phyloP scores from a whole-genome alignment of 2,888 invertebrate species.

The Apamea epomidion region DNA sequence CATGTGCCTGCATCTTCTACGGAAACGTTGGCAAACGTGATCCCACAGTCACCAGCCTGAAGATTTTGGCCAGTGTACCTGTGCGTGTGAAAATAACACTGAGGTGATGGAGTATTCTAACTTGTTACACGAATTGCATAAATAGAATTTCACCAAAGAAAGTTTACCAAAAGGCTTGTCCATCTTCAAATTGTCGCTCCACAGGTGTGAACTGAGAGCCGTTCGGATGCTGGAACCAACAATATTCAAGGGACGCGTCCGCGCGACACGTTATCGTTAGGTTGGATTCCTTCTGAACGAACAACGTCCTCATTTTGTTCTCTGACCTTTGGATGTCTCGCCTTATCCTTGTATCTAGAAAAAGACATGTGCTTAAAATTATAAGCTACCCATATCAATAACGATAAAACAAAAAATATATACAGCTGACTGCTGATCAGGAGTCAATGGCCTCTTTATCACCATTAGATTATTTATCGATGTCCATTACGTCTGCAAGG shows the following conservation, averaged over 20 bases:
- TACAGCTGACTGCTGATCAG: background rate
- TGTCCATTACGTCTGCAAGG: background rate
- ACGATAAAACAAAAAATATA: background rate
- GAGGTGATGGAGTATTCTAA: background rate
- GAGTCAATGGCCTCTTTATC: background rate
- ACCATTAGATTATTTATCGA: background rate
- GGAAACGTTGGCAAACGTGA: slow-evolving; percentile 80
- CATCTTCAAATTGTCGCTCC: slow-evolving; percentile 65
- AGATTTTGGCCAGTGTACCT: slow-evolving; percentile 86
- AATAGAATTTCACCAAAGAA: background rate
- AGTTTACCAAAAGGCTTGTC: slow-evolving; percentile 80
- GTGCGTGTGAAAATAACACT: background rate
- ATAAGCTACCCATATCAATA: background rate
- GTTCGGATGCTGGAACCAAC: slow-evolving; percentile 87
- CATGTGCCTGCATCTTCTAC: slow-evolving; percentile 82
- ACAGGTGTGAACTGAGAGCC: slow-evolving; percentile 83
- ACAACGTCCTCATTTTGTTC: slow-evolving; percentile 68
- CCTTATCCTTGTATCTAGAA: slow-evolving; percentile 50
- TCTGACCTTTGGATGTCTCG: slow-evolving; percentile 35
- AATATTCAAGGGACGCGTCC: slow-evolving; percentile 81
- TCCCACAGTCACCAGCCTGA: slow-evolving; percentile 85
- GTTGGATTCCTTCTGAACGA: slow-evolving; percentile 76
- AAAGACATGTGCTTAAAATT: background rate
- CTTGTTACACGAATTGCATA: background rate
- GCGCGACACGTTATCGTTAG: slow-evolving; percentile 81